These are phyloP conservation scores for Pangasius djambal DNA, from an alignment of 2,797 vertebrate genomes.

Conservation along the genomic window DNA sequence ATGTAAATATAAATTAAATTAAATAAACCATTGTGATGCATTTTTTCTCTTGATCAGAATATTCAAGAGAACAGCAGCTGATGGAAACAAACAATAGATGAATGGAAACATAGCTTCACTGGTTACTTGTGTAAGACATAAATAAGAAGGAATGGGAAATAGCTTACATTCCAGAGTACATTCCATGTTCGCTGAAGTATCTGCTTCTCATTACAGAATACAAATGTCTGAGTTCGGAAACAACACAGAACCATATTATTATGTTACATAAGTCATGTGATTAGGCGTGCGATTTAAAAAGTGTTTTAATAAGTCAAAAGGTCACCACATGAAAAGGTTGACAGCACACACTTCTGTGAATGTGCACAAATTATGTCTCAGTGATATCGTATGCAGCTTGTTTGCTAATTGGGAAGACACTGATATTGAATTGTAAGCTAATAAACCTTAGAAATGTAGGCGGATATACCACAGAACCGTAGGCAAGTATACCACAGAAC, in stretches of 20 bases:
- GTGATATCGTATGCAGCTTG: too few species aligned
- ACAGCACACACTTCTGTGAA: too few species aligned
- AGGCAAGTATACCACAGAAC: neutral
- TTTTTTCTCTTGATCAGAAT: neutral
- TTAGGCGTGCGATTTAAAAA: too few species aligned
- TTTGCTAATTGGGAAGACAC: too few species aligned
- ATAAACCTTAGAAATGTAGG: neutral
- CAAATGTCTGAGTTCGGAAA: neutral
- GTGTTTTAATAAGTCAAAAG: too few species aligned
- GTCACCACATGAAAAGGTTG: too few species aligned
- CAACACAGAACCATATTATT: neutral
- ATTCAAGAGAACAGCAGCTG: neutral
- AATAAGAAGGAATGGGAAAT: neutral
- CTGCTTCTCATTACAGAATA: neutral
- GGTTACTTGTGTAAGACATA: neutral
- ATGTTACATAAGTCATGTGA: too few species aligned
- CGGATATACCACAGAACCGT: neutral
- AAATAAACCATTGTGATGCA: too few species aligned
- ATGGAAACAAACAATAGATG: neutral
- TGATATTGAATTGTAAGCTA: too few species aligned
- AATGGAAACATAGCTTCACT: neutral
- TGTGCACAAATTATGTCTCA: too few species aligned
- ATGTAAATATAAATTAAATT: too few species aligned
- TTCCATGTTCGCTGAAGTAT: neutral
- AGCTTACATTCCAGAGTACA: neutral